phyloP scores from a whole-genome alignment of 1,140 invertebrate species.

The Megathymus violae region DNA sequence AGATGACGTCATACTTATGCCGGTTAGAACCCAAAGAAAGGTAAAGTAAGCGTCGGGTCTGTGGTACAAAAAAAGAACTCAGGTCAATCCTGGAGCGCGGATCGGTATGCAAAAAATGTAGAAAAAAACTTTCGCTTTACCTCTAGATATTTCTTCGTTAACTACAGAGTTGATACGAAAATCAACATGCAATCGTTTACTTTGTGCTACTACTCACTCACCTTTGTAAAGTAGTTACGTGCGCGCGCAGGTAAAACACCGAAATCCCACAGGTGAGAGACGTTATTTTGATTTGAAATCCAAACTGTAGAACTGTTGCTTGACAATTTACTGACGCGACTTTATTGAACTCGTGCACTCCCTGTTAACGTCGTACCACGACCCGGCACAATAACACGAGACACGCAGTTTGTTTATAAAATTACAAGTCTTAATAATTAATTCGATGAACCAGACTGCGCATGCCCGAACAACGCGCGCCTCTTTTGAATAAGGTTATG shows the following conservation, averaged over 20 bases:
- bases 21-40: constrained; percentile 45
- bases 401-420: constrained; percentile 76
- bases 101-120: constrained; percentile 32
- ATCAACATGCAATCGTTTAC: constrained; percentile 11
- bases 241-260: constrained; percentile 77
- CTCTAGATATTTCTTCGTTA: constrained; percentile 7
- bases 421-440: constrained; percentile 76
- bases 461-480: constrained; percentile 77
- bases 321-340: constrained; percentile 20
- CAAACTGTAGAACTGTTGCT: constrained; percentile 38
- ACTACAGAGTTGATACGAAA: constrained; percentile 3
- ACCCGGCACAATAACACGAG: constrained; percentile 56
- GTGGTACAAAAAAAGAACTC: constrained; percentile 50
- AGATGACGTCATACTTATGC: constrained; percentile 56
- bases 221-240: constrained; percentile 70
- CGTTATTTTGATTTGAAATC: constrained; percentile 63
- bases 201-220: constrained; percentile 51
- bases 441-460: constrained; percentile 69
- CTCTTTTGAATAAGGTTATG: constrained; percentile 75
- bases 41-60: constrained; percentile 52
- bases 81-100: constrained; percentile 33
- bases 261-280: constrained; percentile 76
- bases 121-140: constrained; percentile 16
- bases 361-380: constrained; percentile 57
- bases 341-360: constrained; percentile 51